Evolutionary conservation across 2,888 invertebrate genomes (phyloP).

Genomic region (Tiphia femorata): DNA sequence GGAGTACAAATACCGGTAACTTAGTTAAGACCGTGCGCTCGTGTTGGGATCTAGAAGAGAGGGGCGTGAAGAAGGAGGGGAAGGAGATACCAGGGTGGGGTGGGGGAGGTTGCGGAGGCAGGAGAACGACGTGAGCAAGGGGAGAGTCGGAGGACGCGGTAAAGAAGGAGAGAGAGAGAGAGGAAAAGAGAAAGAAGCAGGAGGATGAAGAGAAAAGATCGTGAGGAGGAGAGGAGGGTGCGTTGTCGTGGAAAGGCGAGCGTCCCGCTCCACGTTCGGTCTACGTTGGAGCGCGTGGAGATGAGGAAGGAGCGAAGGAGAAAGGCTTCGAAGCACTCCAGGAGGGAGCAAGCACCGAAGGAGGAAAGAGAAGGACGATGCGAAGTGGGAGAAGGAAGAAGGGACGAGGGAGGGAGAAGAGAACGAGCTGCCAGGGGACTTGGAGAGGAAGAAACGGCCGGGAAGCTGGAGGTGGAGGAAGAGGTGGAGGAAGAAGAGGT

Average conservation of each 20-base stretch:
- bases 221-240: conserved; percentile 1
- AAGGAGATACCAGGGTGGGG: conserved; percentile 14
- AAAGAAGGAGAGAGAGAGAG: neutral
- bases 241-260: neutral
- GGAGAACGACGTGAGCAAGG: neutral
- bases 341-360: neutral
- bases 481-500: conserved; percentile 15
- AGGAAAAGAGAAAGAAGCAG: conserved; percentile 2
- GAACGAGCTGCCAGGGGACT: conserved; percentile 1
- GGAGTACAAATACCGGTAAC: conserved; percentile 44
- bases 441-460: conserved; percentile 4
- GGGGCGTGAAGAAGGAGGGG: conserved; percentile 10
- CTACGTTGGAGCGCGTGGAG: too few species aligned
- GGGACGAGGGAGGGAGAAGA: conserved; percentile 3
- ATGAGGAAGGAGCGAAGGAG: too few species aligned
- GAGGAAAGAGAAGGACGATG: conserved; percentile 9
- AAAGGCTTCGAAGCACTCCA: too few species aligned
- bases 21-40: conserved; percentile 39
- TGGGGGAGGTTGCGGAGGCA: neutral
- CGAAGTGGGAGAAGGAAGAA: conserved; percentile 5
- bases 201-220: neutral
- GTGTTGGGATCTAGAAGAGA: conserved; percentile 20
- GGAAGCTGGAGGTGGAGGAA: neutral
- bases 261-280: too few species aligned
- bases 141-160: neutral